Evolutionary conservation across 1,140 invertebrate species (phyloP), one percentile per base, ranked within the genome.

Genomic region (Trachymyrmex cornetzi): DNA sequence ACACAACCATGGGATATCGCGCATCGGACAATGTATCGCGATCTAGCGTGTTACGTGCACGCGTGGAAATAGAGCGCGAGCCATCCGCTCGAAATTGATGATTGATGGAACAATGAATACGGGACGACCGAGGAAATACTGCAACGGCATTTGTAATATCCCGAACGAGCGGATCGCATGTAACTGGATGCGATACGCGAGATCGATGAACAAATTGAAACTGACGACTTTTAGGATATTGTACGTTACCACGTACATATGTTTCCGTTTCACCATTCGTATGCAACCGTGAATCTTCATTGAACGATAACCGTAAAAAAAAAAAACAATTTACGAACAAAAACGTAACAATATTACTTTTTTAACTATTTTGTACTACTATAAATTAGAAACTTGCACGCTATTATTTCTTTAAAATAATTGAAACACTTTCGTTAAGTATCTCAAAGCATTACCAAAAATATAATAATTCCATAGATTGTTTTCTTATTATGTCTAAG

Each of bases 31-130:
- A 64, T 79, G 48, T 34, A 66, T 34, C 19, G 24, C 61, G 27
- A 12, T 55, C 48, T 24, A 22, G 44, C 77, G n/a, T 69, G 22
- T 53, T 38, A 30, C 48, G 12, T 53, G 75, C 48, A 24, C 38
- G 38, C n/a, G 50, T 19, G 57, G 24, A 77, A 77, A 77, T 77
- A 63, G 64, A 80, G 14, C 44, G 48, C 44, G 77, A 61, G 74
- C 77, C 34, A 66, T 53, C 66, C 30, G 48, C 64, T 19, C 64
- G 77, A 55, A 69, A 81, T 69, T 81, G 64, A 34, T 80, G 77
- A 80, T 80, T 34, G 77, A 81, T 81, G 27, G 50, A 71, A 81
- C 64, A 71, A 81, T 57, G 77, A 81, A 71, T 81, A 19, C 11
- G 27, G 12, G 64, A 81, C 30, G 77, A 69, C 22, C 44, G 64